These are phyloP conservation scores for Ganaspis brasiliensis DNA, from an alignment of 2,888 invertebrate genomes.

Conservation along the genomic window DNA sequence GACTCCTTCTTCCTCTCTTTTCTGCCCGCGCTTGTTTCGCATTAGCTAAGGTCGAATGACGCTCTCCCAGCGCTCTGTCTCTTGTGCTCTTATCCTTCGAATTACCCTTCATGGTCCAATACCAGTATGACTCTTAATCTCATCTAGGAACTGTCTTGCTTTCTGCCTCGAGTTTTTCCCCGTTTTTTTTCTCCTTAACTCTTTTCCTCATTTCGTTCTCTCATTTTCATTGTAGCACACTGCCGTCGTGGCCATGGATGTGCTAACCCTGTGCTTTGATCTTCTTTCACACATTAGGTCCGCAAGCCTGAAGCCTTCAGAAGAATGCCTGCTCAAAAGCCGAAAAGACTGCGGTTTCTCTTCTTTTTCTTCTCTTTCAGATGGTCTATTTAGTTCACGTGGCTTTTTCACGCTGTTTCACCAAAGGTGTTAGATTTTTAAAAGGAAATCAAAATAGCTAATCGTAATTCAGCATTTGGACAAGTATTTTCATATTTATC, in stretches of 20 bases:
- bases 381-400: not conserved
- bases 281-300: slow-evolving; percentile 32
- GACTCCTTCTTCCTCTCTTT: slow-evolving; percentile 44
- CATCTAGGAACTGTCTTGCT: slow-evolving; percentile 9
- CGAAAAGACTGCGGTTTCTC: slow-evolving; percentile 6
- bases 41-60: slow-evolving; percentile 37
- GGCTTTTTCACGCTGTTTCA: not conserved
- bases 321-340: slow-evolving; percentile 9
- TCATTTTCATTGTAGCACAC: slow-evolving; percentile 30
- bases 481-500: not conserved
- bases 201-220: slow-evolving; percentile 16
- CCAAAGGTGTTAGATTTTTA: not conserved
- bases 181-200: not conserved
- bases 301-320: slow-evolving; percentile 2
- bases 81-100: slow-evolving; percentile 41
- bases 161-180: not conserved
- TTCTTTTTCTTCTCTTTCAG: not conserved
- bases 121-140: slow-evolving; percentile 28
- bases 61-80: not conserved
- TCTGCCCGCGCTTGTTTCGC: slow-evolving; percentile 43
- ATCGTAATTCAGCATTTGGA: too few species aligned
- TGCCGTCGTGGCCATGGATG: slow-evolving; percentile 37
- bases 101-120: slow-evolving; percentile 40
- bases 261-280: slow-evolving; percentile 20
- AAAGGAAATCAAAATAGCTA: not conserved